These are phyloP conservation scores for Pardosa pseudoannulata DNA, from an alignment of 2,888 invertebrate genomes.

Conservation along the genomic window DNA sequence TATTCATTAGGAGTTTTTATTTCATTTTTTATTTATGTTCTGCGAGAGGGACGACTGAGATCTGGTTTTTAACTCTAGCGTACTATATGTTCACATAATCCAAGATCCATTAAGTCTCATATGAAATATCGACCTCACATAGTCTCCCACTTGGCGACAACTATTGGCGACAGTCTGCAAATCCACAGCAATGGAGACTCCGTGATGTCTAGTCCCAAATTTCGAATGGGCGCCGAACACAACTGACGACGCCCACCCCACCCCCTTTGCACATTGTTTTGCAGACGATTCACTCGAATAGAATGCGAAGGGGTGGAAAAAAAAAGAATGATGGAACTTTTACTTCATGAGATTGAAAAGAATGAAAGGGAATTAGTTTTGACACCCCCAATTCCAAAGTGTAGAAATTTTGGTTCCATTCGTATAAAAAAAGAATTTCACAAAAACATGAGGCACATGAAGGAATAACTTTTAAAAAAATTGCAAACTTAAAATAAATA, in stretches of 20 bases:
- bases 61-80: no score
- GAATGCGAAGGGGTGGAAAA: slow-evolving; percentile 4
- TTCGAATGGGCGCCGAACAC: slow-evolving; percentile 16
- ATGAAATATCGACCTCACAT: not conserved
- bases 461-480: no score
- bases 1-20: no score
- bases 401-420: no score
- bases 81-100: not conserved
- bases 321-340: slow-evolving; percentile 7
- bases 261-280: slow-evolving; percentile 13
- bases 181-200: slow-evolving; percentile 9
- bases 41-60: no score
- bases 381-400: not conserved
- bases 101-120: not conserved
- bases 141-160: slow-evolving; percentile 9
- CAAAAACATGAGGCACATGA: no score
- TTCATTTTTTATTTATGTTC: no score
- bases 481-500: no score
- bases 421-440: no score
- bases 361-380: not conserved
- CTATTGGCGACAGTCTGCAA: slow-evolving; percentile 11
- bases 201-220: slow-evolving; percentile 5
- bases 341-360: not conserved
- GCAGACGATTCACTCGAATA: slow-evolving; percentile 13
- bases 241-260: slow-evolving; percentile 20